phyloP scores from a whole-genome alignment of 2,888 invertebrate species.

The Thysanoteuthis rhombus region DNA sequence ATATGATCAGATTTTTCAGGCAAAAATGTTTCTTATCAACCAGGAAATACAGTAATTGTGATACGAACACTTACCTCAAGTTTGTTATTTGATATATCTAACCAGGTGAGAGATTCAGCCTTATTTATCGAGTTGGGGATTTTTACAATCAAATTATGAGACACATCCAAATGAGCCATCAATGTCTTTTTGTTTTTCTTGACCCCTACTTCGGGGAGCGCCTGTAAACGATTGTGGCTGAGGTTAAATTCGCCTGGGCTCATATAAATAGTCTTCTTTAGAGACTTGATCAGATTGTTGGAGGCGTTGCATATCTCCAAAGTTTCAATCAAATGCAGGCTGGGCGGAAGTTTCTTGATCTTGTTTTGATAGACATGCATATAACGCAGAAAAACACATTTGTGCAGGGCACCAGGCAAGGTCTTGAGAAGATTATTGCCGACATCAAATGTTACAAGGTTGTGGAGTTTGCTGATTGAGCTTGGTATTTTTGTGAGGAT shows the following conservation, averaged over 20 bases:
- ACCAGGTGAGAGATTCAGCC: not conserved
- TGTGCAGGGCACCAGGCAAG: not conserved
- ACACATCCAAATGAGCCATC: not conserved
- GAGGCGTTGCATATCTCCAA: not conserved
- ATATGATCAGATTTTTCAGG: too few species aligned
- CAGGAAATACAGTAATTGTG: not conserved
- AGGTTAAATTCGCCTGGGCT: not conserved
- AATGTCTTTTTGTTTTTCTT: not conserved
- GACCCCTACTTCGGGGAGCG: not conserved
- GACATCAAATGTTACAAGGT: not conserved
- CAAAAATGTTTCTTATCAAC: too few species aligned
- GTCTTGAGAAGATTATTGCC: not conserved
- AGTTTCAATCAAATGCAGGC: not conserved
- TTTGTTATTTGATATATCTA: not conserved
- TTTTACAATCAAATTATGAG: not conserved
- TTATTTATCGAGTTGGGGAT: not conserved
- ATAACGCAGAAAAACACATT: not conserved
- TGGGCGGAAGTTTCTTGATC: not conserved
- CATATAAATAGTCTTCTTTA: not conserved
- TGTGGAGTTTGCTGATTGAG: not conserved
- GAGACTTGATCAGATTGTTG: not conserved
- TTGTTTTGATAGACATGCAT: not conserved
- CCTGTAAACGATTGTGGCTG: not conserved
- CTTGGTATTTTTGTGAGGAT: not conserved
- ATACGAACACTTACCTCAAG: not conserved